These are phyloP conservation scores for Antechinus stuartii DNA, from an alignment of 2,113 vertebrate species.

Conservation along the genomic window DNA sequence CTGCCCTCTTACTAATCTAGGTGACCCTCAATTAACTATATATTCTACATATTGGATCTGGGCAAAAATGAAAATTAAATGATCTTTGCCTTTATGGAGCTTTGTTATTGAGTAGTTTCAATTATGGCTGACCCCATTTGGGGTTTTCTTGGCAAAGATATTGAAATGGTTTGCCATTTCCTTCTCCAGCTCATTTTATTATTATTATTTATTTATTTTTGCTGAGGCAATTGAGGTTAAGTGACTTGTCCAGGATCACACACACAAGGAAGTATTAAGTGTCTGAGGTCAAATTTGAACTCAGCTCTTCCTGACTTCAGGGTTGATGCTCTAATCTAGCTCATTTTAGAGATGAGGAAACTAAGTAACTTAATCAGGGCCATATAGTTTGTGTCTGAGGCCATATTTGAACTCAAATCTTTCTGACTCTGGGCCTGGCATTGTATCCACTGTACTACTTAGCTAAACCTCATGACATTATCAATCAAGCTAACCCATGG, in stretches of 20 bases:
- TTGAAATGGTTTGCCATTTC: not conserved
- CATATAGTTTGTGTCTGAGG: not conserved
- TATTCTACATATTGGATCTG: not conserved
- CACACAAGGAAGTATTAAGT: too few relatives aligned
- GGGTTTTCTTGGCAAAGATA: too few relatives aligned
- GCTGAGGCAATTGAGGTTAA: too few relatives aligned
- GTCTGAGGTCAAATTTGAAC: too few relatives aligned
- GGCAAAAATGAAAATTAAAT: not conserved
- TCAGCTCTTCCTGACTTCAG: too few relatives aligned
- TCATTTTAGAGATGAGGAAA: not conserved
- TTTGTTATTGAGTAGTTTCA: not conserved
- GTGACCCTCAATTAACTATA: not conserved
- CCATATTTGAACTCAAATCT: not conserved
- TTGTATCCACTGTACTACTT: too few relatives aligned
- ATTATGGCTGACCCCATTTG: too few relatives aligned
- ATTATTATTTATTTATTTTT: too few relatives aligned
- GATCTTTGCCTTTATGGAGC: not conserved
- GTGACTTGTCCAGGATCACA: too few relatives aligned
- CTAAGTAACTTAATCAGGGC: not conserved
- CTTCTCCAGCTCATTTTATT: not conserved
- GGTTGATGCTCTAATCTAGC: too few relatives aligned
- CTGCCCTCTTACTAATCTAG: not conserved
- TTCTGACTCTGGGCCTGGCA: too few relatives aligned
- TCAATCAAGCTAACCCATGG: not conserved
- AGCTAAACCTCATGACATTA: too few relatives aligned